Base-by-base conservation (phyloP, 2,797 vertebrate species). In the Allobates femoralis region DNA sequence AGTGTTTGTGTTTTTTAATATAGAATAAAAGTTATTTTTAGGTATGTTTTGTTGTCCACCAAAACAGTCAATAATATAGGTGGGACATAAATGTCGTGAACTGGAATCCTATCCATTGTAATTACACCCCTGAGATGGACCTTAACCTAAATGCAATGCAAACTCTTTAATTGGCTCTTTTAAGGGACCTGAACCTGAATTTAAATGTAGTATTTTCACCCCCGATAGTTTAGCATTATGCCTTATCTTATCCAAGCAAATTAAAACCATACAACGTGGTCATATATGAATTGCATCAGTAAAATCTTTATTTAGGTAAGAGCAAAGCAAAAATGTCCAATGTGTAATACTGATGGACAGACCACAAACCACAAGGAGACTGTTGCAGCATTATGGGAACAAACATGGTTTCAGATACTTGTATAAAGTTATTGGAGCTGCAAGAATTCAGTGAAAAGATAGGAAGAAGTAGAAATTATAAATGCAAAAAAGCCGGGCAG, bases 291-390 rank as follows among this genome's bases (percentile, higher is more conserved):
- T 81, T 86, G 84, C 84, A 62, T 74, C 53, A 79, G 56, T 41
- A 80, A 51, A 81, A 16, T 62, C 1, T 86, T 86, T 80, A 80
- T 86, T 86, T 66, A 66, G 76, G n/a, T 16, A 41, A 86, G 81
- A 80, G 50, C 58, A 77, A 84, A 80, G 77, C 46, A 76, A 69
- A 56, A 50, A 58, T 71, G 19, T 66, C 26, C 8, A 79, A 79
- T 8, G 4, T 26, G 14, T 67, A 79, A 32, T 56, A 26, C 37
- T 41, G 8, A 30, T 50, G 55, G 37, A 62, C 26, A 32, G 69
- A 64, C 32, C 67, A 81, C 37, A 85, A 66, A 30, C 28, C 62
- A 66, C 60, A 50, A 73, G 53, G 53, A 62, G 79, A 67, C 8
- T 74, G 41, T 50, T 83, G 34, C n/a, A 58, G 23, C 34, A 23